These are phyloP conservation scores for Alca torda DNA, from an alignment of 2,797 vertebrate genomes.

Conservation along the genomic window DNA sequence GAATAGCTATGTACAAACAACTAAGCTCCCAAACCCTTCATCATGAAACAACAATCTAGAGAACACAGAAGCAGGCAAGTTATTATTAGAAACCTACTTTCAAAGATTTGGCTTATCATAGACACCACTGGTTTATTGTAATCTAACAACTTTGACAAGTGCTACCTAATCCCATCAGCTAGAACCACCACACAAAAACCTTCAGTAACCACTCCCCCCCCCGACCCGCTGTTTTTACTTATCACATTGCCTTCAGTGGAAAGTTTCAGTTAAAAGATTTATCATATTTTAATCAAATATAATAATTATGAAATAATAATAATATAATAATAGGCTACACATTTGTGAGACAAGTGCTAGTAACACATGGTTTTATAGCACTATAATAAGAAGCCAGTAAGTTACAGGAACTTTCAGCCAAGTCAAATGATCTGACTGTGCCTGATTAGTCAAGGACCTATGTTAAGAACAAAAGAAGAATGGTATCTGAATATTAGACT, in stretches of 20 bases:
- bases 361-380: not conserved
- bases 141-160: not conserved
- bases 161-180: not conserved
- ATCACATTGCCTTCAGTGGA: not conserved
- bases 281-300: not conserved
- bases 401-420: conserved; percentile 14
- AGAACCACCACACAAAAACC: not conserved
- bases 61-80: not conserved
- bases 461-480: conserved; percentile 62
- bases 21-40: not conserved
- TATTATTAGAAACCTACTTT: not conserved
- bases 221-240: not conserved
- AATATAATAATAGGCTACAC: not conserved
- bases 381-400: conserved; percentile 26
- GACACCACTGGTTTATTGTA: not conserved
- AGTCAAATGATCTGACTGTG: conserved; percentile 37
- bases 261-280: not conserved
- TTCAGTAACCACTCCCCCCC: not conserved
- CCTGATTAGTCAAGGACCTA: conserved; percentile 60
- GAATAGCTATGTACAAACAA: not conserved
- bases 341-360: not conserved
- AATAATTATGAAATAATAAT: not conserved
- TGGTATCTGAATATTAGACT: conserved; percentile 41
- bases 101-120: not conserved
- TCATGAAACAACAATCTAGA: not conserved